phyloP scores from a whole-genome alignment of 2,113 vertebrate species.

The Semicossyphus pulcher region DNA sequence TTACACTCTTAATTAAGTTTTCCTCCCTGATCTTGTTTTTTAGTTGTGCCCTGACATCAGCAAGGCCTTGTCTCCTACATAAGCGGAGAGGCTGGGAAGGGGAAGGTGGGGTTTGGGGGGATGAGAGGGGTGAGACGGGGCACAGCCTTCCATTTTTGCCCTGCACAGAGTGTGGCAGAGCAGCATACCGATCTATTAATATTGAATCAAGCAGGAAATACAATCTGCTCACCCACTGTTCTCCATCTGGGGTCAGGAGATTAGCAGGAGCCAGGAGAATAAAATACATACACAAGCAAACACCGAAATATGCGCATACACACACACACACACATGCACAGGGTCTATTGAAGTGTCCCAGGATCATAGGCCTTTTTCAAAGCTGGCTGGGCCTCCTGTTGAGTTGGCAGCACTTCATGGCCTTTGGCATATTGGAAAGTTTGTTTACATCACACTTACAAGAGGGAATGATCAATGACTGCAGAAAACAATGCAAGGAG shows the following conservation, averaged over 20 bases:
- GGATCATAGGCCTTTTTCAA: conserved; percentile 12
- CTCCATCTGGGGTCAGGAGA: conserved; percentile 60
- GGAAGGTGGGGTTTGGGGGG: neutral
- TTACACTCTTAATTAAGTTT: conserved; percentile 63
- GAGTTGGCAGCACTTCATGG: conserved; percentile 8
- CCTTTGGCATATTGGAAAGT: neutral
- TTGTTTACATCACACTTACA: conserved; percentile 18
- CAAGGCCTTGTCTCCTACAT: conserved; percentile 14
- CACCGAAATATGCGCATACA: neutral
- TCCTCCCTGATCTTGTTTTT: conserved; percentile 5
- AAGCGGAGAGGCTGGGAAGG: conserved; percentile 32
- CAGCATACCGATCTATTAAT: conserved; percentile 69
- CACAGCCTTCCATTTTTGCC: conserved; percentile 12
- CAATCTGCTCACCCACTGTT: conserved; percentile 58
- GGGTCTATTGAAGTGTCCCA: neutral
- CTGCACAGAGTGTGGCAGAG: conserved; percentile 33
- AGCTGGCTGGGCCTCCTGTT: neutral
- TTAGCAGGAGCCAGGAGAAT: conserved; percentile 45
- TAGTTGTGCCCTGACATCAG: conserved; percentile 33
- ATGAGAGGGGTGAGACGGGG: neutral
- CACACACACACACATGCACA: neutral
- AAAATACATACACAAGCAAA: conserved; percentile 17
- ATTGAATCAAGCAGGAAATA: conserved; percentile 78
- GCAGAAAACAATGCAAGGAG: conserved; percentile 25
- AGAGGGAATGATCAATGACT: neutral